These are phyloP conservation scores for Oceanodroma tethys DNA, from an alignment of 2,113 vertebrate genomes.

Conservation along the genomic window DNA sequence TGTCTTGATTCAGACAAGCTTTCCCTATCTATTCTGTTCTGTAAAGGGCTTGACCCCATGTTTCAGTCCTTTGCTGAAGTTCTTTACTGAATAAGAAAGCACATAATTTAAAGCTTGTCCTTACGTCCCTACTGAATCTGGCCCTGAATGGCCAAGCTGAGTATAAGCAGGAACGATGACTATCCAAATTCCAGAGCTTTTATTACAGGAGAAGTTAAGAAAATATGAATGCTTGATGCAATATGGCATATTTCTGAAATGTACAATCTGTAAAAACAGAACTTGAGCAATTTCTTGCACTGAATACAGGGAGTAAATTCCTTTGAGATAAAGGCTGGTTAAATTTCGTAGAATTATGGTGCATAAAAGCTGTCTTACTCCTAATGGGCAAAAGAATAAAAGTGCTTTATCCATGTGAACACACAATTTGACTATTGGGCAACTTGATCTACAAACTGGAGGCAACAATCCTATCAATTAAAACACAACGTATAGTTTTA, in stretches of 20 bases:
- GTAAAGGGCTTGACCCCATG: not conserved
- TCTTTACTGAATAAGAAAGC: not conserved
- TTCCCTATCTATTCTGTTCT: not conserved
- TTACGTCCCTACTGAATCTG: not conserved
- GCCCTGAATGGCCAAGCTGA: not conserved
- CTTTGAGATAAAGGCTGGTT: not conserved
- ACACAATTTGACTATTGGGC: not conserved
- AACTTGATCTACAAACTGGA: not conserved
- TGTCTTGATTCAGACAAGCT: not conserved
- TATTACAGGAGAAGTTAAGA: not conserved
- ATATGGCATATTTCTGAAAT: not conserved
- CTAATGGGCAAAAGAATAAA: not conserved
- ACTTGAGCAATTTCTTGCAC: not conserved
- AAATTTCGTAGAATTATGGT: not conserved
- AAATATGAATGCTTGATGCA: not conserved
- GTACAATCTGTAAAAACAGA: not conserved
- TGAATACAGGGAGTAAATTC: not conserved
- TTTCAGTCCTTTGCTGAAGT: not conserved
- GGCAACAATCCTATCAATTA: not conserved
- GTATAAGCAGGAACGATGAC: not conserved
- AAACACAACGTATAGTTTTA: not conserved
- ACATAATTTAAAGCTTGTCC: not conserved
- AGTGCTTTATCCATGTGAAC: not conserved
- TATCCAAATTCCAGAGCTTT: not conserved
- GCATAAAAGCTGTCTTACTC: not conserved